Base-by-base conservation (phyloP, 1,140 invertebrate genomes). In the Goniozus legneri region DNA sequence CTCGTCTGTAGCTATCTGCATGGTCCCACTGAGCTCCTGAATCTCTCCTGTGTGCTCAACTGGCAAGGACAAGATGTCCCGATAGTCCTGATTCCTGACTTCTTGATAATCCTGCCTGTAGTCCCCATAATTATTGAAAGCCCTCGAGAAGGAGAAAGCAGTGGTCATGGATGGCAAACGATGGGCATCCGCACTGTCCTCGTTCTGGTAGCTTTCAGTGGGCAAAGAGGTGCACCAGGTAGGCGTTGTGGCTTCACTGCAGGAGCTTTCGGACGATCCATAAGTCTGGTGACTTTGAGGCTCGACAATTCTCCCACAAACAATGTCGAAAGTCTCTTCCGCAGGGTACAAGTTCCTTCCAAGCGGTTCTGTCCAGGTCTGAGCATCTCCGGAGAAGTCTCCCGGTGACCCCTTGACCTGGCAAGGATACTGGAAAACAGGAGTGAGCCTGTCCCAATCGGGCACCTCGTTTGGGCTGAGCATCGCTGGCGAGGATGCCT, bases 141-240 rank as follows among this genome's bases (percentile, higher is more conserved):
- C 60, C 2, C 64, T 49, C 0, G 72, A 74, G 39, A 73, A 74
- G 0, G 72, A 70, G 18, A 76, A 76, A 0, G 72, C 74, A 0
- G 63, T 63, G 3, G 54, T 59, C 3, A 75, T 59, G 2, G 73
- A 58, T 0, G 74, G 73, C 3, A 76, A 47, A 22, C 63, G 55
- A 15, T 59, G 57, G 7, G 21, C 35, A 0, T 50, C 50, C 0
- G 50, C 31, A 33, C n/a, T 33, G 14, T 19, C 33, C 18, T 45
- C 43, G 16, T 22, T 21, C 3, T 45, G 15, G 32, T 22, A 12
- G 32, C 14, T 37, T 15, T 47, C n/a, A n/a, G n/a, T n/a, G n/a
- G n/a, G n/a, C n/a, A n/a, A n/a, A n/a, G n/a, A n/a, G n/a, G n/a
- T n/a, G n/a, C n/a, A n/a, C 68, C 67, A 73, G 0, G 60, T 67